A percentile compares a stretch with the other conserved stretches of the same genome.
These are phyloP conservation scores for Micrastur ruficollis DNA, from an alignment of 2,797 vertebrate genomes.

Conservation along the genomic window DNA sequence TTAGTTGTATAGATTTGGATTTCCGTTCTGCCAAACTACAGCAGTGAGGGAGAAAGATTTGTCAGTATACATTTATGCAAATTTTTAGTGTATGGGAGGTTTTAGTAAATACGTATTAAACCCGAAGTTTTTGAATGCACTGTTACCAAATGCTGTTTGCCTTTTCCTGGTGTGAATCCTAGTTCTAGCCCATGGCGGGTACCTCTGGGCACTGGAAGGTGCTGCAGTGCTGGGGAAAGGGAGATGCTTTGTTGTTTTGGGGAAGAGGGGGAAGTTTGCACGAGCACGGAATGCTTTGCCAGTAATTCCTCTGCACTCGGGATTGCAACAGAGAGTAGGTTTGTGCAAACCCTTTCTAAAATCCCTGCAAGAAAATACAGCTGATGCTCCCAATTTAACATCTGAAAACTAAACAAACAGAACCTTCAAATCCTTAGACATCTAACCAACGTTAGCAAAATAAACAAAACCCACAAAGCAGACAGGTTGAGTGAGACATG, in stretches of 20 bases:
- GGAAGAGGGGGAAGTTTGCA: neutral
- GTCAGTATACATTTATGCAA: slow-evolving; percentile 4
- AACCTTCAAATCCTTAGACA: slow-evolving; percentile 18
- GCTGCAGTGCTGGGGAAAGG: neutral
- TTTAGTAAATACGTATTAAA: slow-evolving; percentile 27
- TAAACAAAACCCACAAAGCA: slow-evolving; percentile 14
- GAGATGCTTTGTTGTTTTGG: neutral
- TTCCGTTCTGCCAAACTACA: slow-evolving; percentile 14
- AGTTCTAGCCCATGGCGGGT: neutral
- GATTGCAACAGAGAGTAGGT: neutral
- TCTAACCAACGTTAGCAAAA: neutral
- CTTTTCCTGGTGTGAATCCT: neutral
- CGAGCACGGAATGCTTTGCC: neutral
- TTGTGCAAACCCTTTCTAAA: neutral
- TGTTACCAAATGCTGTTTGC: neutral
- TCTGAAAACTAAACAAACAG: slow-evolving; percentile 20
- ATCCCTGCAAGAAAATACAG: neutral
- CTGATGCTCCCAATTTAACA: neutral
- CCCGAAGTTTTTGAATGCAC: neutral
- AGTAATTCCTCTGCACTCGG: neutral
- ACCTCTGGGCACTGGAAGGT: neutral
- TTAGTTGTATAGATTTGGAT: slow-evolving; percentile 12
- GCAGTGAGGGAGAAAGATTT: neutral
- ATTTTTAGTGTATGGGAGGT: slow-evolving; percentile 13
- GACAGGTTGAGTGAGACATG: slow-evolving; percentile 28